Evolutionary conservation across 1,140 invertebrate genomes (phyloP), one percentile per base, ranked within the genome.

Genomic region (Caenorhabditis remanei): DNA sequence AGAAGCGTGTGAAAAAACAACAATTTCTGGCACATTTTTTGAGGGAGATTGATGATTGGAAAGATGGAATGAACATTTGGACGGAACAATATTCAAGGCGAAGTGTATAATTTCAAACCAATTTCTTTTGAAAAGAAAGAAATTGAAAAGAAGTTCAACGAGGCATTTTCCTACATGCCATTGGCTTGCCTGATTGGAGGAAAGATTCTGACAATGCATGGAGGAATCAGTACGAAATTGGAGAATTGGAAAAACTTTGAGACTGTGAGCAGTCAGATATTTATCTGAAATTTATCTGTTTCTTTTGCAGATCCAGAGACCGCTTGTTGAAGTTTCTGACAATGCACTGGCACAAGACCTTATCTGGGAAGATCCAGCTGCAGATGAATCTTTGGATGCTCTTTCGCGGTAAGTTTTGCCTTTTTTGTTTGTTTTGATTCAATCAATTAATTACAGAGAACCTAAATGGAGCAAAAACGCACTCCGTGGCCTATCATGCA

Each of bases 181-280:
- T 50, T 91, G 5, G 97, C 96, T 79, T 96, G 96, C 55, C 96
- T 97, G 90, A 95, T 96, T 89, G 95, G 96, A 90, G 95, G 96
- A 92, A 96, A 96, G 93, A 96, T 96, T 24, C 84, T 89, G 16
- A 88, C 86, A 50, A 86, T 89, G 83, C 88, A 89, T 55, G 87
- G 90, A 58, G 87, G 92, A 53, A 55, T 86, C 53, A 79, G 65
- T 48, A 24, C 63, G 8, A 50, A 87, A 9, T 56, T 88, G 14
- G 16, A 88, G 7, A 40, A 24, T 83, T 87, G 46, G 41, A 88
- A 19, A 24, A 79, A 24, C 79, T 86, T 32, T 13, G 41, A 43
- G n/a, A 71, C 40, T n/a, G n/a, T n/a, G n/a, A n/a, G n/a, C n/a
- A n/a, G n/a, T n/a, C n/a, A n/a, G 65, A 46, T n/a, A 24, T 46